phyloP scores from a whole-genome alignment of 2,888 invertebrate genomes.

The Ophioninae sp. region DNA sequence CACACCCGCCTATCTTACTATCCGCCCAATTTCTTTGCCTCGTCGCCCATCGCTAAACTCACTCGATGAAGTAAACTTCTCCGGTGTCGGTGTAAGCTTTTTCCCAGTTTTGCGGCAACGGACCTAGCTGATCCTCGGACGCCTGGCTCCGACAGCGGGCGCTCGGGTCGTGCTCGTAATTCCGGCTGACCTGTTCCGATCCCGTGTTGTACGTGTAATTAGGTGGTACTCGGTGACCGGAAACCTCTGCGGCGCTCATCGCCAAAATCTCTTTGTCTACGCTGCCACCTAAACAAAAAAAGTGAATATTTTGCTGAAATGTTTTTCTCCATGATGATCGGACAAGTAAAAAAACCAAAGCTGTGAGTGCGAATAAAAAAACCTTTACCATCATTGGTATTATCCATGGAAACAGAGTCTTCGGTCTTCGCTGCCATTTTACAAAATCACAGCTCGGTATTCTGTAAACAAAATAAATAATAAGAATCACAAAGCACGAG shows the following conservation, averaged over 20 bases:
- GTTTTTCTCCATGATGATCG: too few species aligned
- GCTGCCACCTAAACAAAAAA: constrained; percentile 67
- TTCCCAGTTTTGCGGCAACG: constrained; percentile 98
- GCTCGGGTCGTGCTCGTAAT: constrained; percentile 72
- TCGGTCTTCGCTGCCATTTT: constrained; percentile 78
- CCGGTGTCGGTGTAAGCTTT: constrained; percentile 98
- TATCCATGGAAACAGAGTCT: constrained; percentile 76
- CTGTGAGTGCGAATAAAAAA: background rate
- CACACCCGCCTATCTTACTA: constrained; percentile 29
- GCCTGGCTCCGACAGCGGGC: constrained; percentile 82
- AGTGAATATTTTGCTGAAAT: too few species aligned
- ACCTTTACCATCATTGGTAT: constrained; percentile 75
- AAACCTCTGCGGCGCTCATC: constrained; percentile 71
- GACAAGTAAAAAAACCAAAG: background rate
- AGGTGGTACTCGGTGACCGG: constrained; percentile 75
- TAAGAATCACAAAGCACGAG: background rate
- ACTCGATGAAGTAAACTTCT: constrained; percentile 99
- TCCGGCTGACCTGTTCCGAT: constrained; percentile 71
- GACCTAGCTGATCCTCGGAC: constrained; percentile 91
- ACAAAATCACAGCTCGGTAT: constrained; percentile 40
- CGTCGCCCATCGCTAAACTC: constrained; percentile 79
- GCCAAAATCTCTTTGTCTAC: constrained; percentile 74
- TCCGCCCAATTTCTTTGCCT: constrained; percentile 2
- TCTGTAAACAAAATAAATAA: constrained; percentile 32
- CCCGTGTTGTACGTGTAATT: constrained; percentile 75